Evolutionary conservation across 2,888 invertebrate species (phyloP), one percentile per base, ranked within the genome.

Genomic region (Coremacera marginata): DNA sequence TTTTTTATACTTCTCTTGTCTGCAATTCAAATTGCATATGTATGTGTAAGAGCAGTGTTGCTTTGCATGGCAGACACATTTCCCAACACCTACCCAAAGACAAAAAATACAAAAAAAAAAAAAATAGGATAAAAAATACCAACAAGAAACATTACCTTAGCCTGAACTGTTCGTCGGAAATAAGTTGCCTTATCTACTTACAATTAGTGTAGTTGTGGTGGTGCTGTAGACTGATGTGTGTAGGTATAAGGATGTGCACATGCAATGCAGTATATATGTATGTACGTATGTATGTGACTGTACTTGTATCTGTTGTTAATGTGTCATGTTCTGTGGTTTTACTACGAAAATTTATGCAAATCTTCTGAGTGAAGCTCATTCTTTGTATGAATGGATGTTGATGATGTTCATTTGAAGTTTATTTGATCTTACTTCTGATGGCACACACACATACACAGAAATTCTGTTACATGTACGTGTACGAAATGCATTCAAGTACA

Each of bases 261-360:
- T 19, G 55, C 22, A 19, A 1, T 19, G 1, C 2, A 9, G 9
- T 1, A 22, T 63, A 34, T 63, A 2, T 27, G 63, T 62, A n/a
- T n/a, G 52, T 16, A 7, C 1, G 19, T 5, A 19, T 62, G 62
- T 62, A 2, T 25, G 62, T 62, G 44, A 16, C 1, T 67, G n/a
- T n/a, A n/a, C 16, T 67, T 67, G 67, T 9, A 5, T 37, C 37
- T 44, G 44, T 44, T 44, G 63, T 34, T 63, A 19, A 68, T 68
- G 68, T n/a, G 68, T 44, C 68, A 44, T 44, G 68, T 68, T 68
- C 51, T 68, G 16, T 68, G 68, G 44, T 44, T 44, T 44, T 22
- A 44, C 44, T 68, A 44, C 44, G 49, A 68, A 67, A 68, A 68
- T 68, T 68, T 27, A 51, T 68, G 51, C 63, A 63, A 31, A 63